A percentile compares a stretch with the other conserved stretches of the same genome.
These are phyloP conservation scores for Neosalanx taihuensis DNA, from an alignment of 2,797 vertebrate species.

Conservation along the genomic window DNA sequence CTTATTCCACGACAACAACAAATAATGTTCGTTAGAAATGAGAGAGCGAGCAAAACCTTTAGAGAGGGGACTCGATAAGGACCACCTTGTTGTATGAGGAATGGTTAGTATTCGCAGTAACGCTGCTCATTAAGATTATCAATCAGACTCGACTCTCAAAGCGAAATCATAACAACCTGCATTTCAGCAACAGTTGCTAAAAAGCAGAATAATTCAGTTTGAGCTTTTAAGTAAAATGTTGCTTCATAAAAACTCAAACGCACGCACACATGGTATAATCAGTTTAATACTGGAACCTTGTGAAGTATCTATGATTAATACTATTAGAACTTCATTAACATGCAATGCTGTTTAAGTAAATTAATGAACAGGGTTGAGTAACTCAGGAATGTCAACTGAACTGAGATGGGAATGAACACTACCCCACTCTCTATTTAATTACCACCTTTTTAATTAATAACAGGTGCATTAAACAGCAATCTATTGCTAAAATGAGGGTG, in stretches of 20 bases:
- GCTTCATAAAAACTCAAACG: not conserved
- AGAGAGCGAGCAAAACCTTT: conserved; percentile 32
- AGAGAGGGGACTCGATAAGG: conserved; percentile 20
- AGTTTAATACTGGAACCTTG: not conserved
- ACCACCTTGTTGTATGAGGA: conserved; percentile 30
- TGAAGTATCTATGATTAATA: not conserved
- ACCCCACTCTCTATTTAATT: conserved; percentile 44
- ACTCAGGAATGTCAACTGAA: conserved; percentile 53
- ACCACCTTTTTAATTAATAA: conserved; percentile 29
- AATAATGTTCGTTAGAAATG: conserved; percentile 35
- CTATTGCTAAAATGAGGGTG: conserved; percentile 8
- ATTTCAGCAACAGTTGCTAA: conserved; percentile 24
- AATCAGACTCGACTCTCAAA: conserved; percentile 30
- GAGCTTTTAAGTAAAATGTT: not conserved
- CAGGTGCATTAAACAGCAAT: conserved; percentile 41
- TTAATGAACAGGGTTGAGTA: conserved; percentile 30
- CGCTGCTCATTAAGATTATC: conserved; percentile 37
- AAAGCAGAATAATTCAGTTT: not conserved
- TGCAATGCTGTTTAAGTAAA: conserved; percentile 31
- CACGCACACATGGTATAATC: not conserved
- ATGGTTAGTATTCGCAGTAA: conserved; percentile 21
- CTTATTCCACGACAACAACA: conserved; percentile 51
- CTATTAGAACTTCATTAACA: conserved; percentile 25
- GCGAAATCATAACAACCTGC: conserved; percentile 26
- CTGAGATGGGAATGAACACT: conserved; percentile 55